phyloP scores from a whole-genome alignment of 1,140 invertebrate genomes.

The Brachionus rotundiformis region DNA sequence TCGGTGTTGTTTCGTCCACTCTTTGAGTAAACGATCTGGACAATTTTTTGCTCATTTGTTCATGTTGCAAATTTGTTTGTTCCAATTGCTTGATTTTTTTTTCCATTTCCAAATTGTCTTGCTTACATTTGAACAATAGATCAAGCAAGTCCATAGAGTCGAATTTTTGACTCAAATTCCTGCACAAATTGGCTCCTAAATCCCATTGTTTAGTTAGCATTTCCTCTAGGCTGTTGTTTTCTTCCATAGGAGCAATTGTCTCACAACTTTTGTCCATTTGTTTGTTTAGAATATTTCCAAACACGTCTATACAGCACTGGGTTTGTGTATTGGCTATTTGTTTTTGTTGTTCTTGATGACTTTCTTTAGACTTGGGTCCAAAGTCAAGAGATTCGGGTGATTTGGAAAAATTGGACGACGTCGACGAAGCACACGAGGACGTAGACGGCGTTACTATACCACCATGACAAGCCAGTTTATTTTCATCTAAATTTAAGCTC shows the following conservation, averaged over 20 bases:
- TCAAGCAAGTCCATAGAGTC: constrained; percentile 16
- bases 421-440: background rate
- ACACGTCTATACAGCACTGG: background rate
- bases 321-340: background rate
- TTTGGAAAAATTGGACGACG: background rate
- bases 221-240: background rate
- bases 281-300: constrained; percentile 24
- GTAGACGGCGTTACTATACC: constrained; percentile 24
- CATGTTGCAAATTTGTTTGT: background rate
- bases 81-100: background rate
- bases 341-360: no score
- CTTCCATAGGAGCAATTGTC: background rate
- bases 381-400: background rate
- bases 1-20: background rate
- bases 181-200: background rate
- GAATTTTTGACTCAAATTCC: background rate
- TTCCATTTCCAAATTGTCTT: constrained; percentile 30
- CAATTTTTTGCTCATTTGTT: constrained; percentile 21
- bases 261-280: background rate
- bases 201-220: constrained; percentile 21
- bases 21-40: background rate
- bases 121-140: constrained; percentile 22
- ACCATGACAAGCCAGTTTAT: background rate
- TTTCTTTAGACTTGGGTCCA: background rate
- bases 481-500: constrained; percentile 21